phyloP scores from a whole-genome alignment of 2,797 vertebrate species.

The Hyperoplus lanceolatus region DNA sequence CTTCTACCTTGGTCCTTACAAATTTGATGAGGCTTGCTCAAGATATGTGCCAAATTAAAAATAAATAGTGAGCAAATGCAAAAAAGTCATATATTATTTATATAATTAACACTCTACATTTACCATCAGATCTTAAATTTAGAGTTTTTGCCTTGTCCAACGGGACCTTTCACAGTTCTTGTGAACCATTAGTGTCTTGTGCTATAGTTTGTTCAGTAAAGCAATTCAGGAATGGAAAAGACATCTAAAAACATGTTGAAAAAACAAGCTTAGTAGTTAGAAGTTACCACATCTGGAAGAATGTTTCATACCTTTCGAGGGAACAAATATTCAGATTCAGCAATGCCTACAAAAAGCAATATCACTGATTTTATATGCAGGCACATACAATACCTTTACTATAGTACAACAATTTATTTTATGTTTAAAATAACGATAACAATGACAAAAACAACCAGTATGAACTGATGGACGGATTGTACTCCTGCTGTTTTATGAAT shows the following conservation, averaged over 20 bases:
- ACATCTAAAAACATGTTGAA: conserved; percentile 72
- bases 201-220: conserved; percentile 83
- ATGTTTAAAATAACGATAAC: conserved; percentile 81
- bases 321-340: conserved; percentile 82
- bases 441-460: conserved; percentile 80
- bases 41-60: conserved; percentile 79
- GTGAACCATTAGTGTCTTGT: conserved; percentile 82
- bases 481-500: conserved; percentile 85
- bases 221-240: conserved; percentile 74
- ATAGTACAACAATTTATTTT: conserved; percentile 82
- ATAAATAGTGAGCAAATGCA: conserved; percentile 81
- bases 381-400: conserved; percentile 85
- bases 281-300: conserved; percentile 80
- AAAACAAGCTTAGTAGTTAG: conserved; percentile 76
- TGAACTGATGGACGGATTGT: conserved; percentile 83
- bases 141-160: conserved; percentile 59
- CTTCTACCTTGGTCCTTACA: conserved; percentile 57
- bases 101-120: conserved; percentile 66
- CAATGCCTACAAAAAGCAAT: conserved; percentile 83
- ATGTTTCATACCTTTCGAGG: conserved; percentile 78
- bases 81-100: conserved; percentile 75
- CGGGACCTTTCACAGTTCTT: conserved; percentile 71
- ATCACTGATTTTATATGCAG: conserved; percentile 84
- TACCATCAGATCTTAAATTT: conserved; percentile 60
- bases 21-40: conserved; percentile 50